Evolutionary conservation across 2,797 vertebrate species (phyloP), one percentile per base, ranked within the genome.

Genomic region (Avahi laniger): DNA sequence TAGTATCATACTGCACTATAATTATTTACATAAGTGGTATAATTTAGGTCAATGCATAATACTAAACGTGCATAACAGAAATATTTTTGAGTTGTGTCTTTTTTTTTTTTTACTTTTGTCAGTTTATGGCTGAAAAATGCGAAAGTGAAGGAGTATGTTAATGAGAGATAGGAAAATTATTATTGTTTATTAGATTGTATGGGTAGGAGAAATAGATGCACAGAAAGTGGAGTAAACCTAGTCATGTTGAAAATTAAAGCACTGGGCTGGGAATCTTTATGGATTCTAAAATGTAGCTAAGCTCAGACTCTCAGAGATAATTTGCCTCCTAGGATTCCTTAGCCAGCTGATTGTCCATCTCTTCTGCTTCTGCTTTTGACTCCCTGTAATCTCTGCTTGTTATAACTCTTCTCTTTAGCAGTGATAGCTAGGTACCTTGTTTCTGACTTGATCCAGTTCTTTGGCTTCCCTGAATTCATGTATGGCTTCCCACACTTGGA

Each of bases 101-200:
- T 63, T 84, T 92, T 48, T 54, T 54, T 57, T 57, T 57, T 57
- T 67, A n/a, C 15, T 48, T n/a, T 33, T 48, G 41, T 43, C 54
- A 93, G 5, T 57, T 82, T 96, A 83, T 96, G 46, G 48, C 41
- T 26, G 26, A 88, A 96, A 86, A 28, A 78, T 50, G 10, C 81
- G 43, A 87, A 95, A 79, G n/a, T 86, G 6, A 33, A 52, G 80
- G 48, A 43, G 22, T 93, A 59, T 83, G 1, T 88, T 94, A 17
- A 59, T 52, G 65, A 91, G 22, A 15, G 30, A 67, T 2, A 61
- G 11, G 28, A 63, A 52, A 85, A 69, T 81, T 48, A 67, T 61
- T 48, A 33, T 78, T 73, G 4, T 89, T 1, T 72, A 52, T 78
- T 83, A 80, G 26, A 54, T 82, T 94, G 43, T 85, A 17, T 82